Conservation (phyloP, 2,888 invertebrate genomes). For the Ametastegia equiseti region DNA sequence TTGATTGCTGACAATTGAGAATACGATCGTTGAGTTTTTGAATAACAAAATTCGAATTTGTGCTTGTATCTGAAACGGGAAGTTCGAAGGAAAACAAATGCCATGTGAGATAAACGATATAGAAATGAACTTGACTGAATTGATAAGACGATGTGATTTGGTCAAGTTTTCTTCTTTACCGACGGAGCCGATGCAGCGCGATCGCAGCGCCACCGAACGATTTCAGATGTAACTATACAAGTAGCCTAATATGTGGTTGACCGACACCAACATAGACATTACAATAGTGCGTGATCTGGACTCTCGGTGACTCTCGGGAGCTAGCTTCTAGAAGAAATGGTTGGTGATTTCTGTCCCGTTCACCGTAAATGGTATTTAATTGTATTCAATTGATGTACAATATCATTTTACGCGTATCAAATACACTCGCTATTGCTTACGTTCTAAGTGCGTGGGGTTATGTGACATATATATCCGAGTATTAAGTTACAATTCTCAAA, state of each 20-base stretch:
- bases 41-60: too few relatives aligned
- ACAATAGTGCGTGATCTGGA: conserved; percentile 27
- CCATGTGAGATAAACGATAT: neutral
- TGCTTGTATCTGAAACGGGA: too few relatives aligned
- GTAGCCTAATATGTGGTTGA: neutral
- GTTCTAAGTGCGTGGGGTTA: neutral
- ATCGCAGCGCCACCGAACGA: neutral
- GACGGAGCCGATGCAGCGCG: conserved; percentile 3
- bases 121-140: neutral
- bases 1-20: too few relatives aligned
- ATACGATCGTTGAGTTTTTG: too few relatives aligned
- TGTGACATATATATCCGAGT: neutral
- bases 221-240: neutral
- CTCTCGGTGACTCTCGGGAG: conserved; percentile 34
- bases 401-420: conserved; percentile 5
- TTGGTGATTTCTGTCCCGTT: conserved; percentile 56
- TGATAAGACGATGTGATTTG: neutral
- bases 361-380: conserved; percentile 56
- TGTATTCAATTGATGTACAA: conserved; percentile 41
- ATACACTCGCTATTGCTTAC: neutral
- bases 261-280: conserved; percentile 2
- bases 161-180: neutral
- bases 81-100: neutral
- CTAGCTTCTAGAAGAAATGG: conserved; percentile 61
- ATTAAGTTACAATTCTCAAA: too few relatives aligned